Evolutionary conservation across 2,113 vertebrate species (phyloP).

Genomic region (Lagopus leucura): DNA sequence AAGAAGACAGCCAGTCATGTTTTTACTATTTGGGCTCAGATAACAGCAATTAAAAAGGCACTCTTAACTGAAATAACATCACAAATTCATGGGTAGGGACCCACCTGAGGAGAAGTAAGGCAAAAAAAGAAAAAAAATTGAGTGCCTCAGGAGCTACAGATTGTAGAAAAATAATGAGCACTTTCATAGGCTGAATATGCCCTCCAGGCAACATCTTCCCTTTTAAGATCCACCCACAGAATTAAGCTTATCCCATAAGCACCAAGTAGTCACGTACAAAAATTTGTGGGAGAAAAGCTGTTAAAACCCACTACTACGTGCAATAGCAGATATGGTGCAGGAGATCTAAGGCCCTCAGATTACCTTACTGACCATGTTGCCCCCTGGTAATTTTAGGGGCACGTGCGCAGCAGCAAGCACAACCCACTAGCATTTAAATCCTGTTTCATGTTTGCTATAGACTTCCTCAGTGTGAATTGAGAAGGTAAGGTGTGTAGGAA

Average conservation of each 20-base stretch:
- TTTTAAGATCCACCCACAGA: background rate
- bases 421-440: background rate
- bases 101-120: background rate
- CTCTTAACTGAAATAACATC: background rate
- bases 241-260: background rate
- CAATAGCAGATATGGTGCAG: background rate
- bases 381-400: fast-evolving
- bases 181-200: background rate
- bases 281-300: background rate
- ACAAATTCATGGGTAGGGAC: background rate
- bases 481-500: background rate
- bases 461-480: background rate
- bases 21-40: background rate
- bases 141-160: background rate
- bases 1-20: background rate
- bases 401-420: background rate
- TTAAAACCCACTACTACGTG: background rate
- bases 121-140: background rate
- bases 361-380: background rate
- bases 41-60: background rate
- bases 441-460: background rate
- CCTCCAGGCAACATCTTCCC: background rate
- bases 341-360: background rate
- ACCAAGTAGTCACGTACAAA: background rate
- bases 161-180: background rate